A percentile compares a stretch with the other conserved stretches of the same genome.
These are phyloP conservation scores for Pammene aurita DNA, from an alignment of 2,888 invertebrate species.

Conservation along the genomic window DNA sequence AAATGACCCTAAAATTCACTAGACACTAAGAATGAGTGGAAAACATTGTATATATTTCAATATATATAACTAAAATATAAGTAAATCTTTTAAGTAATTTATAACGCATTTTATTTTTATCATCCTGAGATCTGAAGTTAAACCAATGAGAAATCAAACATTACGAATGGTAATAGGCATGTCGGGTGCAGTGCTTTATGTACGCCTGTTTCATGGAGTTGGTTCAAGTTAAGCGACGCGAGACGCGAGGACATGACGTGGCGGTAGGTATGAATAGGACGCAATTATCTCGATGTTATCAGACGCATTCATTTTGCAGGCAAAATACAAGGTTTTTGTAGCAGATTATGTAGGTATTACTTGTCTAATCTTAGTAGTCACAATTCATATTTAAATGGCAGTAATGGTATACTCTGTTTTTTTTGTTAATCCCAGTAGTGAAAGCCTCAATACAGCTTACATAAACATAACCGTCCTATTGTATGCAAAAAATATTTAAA, in stretches of 20 bases:
- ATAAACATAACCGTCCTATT: neutral
- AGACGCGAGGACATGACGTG: neutral
- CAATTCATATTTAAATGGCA: too few relatives aligned
- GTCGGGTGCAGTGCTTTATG: neutral
- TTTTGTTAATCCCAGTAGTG: too few relatives aligned
- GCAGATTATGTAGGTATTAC: too few relatives aligned
- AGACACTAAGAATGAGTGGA: constrained; percentile 78
- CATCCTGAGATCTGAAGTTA: constrained; percentile 81
- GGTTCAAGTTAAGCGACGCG: too few relatives aligned
- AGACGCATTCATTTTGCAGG: neutral
- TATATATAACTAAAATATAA: constrained; percentile 78
- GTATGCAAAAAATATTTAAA: too few relatives aligned
- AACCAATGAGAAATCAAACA: constrained; percentile 44
- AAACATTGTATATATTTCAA: constrained; percentile 81
- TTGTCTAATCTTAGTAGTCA: too few relatives aligned
- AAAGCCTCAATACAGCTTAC: neutral
- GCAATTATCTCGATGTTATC: neutral
- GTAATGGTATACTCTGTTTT: too few relatives aligned
- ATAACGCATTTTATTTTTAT: constrained; percentile 72
- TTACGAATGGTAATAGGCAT: neutral
- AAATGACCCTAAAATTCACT: constrained; percentile 77
- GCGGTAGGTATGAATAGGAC: neutral
- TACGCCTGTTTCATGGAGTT: neutral
- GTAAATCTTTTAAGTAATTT: constrained; percentile 82
- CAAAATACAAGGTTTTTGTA: too few relatives aligned